Evolutionary conservation across 2,113 vertebrate genomes (phyloP), one percentile per base, ranked within the genome.

Genomic region (Empidonax traillii): DNA sequence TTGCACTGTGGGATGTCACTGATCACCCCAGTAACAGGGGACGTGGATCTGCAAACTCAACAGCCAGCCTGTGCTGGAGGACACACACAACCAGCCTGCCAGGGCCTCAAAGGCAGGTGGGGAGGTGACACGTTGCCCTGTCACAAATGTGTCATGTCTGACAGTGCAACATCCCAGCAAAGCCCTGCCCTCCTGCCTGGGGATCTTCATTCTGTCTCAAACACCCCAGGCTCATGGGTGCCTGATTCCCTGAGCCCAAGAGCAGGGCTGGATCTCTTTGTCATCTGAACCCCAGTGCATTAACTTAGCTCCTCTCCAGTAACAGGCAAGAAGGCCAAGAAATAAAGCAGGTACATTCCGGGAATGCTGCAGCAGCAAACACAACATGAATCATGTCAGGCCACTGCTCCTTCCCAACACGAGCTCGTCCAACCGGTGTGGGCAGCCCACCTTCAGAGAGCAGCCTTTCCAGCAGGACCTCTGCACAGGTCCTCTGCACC

Each of bases 331-430:
- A 61, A 71, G 55, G 67, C 69, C 67, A 87, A 91, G 95, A 97
- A 94, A 96, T 92, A 96, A 97, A 96, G 68, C 90, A 94, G 93
- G 92, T 92, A 46, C 93, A 88, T 96, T 92, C 93, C 12, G 0
- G 69, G 92, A 72, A 89, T 75, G 37, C 62, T 87, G 82, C 5
- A 0, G 83, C 78, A 30, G 66, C 92, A 96, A 92, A 95, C 76
- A 65, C 35, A 10, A 79, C 78, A 59, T 95, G 93, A 95, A 93
- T 93, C 82, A 95, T 1, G 0, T 30, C 31, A 4, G 31, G 58
- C 35, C 0, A 2, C 0, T 1, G 12, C 77, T 87, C 43, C 63
- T 89, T 89, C 85, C 77, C 87, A 35, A 75, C 61, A 63, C 28
- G 35, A 0, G 0, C 10, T 21, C 53, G 16, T 86, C 44, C n/a